Conservation (phyloP, 2,113 vertebrate species). For the Esox niger region DNA sequence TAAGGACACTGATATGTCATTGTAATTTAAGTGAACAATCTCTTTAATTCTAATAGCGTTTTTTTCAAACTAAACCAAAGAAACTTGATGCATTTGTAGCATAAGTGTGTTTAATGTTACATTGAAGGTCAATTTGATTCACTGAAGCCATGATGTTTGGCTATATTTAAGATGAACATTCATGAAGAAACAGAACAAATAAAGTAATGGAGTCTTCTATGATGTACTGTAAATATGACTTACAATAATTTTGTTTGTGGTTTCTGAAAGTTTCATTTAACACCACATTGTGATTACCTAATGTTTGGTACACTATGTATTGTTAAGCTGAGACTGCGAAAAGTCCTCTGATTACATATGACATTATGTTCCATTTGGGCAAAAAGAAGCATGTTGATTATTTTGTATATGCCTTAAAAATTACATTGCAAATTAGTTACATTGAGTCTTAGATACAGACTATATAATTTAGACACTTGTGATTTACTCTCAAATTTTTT, state of each 20-base stretch:
- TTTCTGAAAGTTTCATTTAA: not conserved
- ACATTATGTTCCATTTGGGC: no score
- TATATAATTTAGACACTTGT: not conserved
- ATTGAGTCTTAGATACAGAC: no score
- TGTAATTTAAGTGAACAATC: no score
- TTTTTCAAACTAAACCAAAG: slow-evolving; percentile 1
- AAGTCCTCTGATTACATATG: no score
- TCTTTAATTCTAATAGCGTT: no score
- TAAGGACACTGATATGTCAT: no score
- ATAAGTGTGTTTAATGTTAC: not conserved
- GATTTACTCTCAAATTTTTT: not conserved
- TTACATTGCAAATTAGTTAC: not conserved
- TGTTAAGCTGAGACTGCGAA: no score
- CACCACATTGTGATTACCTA: not conserved
- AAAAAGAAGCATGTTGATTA: no score
- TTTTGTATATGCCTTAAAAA: not conserved
- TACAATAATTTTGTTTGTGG: not conserved
- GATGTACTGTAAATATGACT: no score
- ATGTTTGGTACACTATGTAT: not conserved
- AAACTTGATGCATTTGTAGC: slow-evolving; percentile 6
- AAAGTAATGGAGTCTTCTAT: not conserved
- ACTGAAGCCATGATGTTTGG: not conserved
- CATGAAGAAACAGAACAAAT: not conserved
- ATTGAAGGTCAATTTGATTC: not conserved
- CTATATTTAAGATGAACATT: not conserved